Evolutionary conservation across 2,113 vertebrate genomes (phyloP), one percentile per base, ranked within the genome.

Genomic region (Ia io): DNA sequence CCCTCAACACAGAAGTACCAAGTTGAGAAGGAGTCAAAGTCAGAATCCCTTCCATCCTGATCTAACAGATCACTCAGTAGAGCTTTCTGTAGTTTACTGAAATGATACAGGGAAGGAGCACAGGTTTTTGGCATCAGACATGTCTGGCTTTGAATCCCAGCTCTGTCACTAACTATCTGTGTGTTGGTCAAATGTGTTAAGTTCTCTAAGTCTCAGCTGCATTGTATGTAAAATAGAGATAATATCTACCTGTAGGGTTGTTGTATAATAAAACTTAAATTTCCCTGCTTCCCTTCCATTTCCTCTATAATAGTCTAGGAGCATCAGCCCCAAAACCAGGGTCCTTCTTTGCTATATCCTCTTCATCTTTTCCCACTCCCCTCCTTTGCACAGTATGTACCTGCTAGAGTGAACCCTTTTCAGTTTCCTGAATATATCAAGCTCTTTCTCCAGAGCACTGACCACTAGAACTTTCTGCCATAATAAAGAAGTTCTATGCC

Each of bases 71-170:
- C 78, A 93, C 37, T 49, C 44, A 20, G 73, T 65, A 42, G 73
- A 93, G 37, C 40, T 76, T 90, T 88, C 78, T 84, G 51, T 40
- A 88, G 23, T 63, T 32, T 78, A 35, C 1, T 35, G 35, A 83
- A 92, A 25, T 56, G 23, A 32, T 37, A 70, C 9, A 73, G 28
- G 35, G 23, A 85, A 92, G 87, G 25, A 67, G 9, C 9, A 73
- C 65, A 76, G 28, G 32, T 59, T 95, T 94, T 92, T 42, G 61
- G 56, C 73, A 88, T 44, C 59, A 82, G 61, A 51, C 20, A 90
- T 53, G 32, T 91, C 30, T 88, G 49, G n/a, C 53, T 95, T 63
- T 63, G 49, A 84, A 90, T 83, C 63, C 35, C 84, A 87, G 91
- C 47, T 85, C 42, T 82, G 28, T 56, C 40, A 51, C n/a, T 63